A percentile compares a stretch with the other conserved stretches of the same genome.
Conservation (phyloP, 1,140 invertebrate species). For the Drosophila melanogaster region Release_6_plus_ISO1_MT NT_033777.3:29991001-29991500, state of each 20-base stretch:
- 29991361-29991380: conserved; percentile 20
- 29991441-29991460: not conserved
- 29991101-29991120: not conserved
- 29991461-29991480: conserved; percentile 6
- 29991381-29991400: conserved; percentile 11
- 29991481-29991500: conserved; percentile 6
- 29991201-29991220: conserved; percentile 32
- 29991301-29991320: conserved; percentile 39
- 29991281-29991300: conserved; percentile 48
- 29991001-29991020: not conserved
- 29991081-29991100: not conserved
- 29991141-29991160: conserved; percentile 52
- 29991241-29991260: conserved; percentile 75
- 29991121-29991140: not conserved
- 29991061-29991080: too few relatives aligned
- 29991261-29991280: conserved; percentile 60
- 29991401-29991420: conserved; percentile 20
- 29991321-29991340: conserved; percentile 16
- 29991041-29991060: too few relatives aligned
- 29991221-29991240: conserved; percentile 65
- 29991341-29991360: conserved; percentile 34
- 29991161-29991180: conserved; percentile 54
- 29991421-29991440: conserved; percentile 7
- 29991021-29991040: not conserved
- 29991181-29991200: conserved; percentile 60